Evolutionary conservation across 2,888 invertebrate genomes (phyloP), one percentile per base, ranked within the genome.

Genomic region (Amorpha juglandis): DNA sequence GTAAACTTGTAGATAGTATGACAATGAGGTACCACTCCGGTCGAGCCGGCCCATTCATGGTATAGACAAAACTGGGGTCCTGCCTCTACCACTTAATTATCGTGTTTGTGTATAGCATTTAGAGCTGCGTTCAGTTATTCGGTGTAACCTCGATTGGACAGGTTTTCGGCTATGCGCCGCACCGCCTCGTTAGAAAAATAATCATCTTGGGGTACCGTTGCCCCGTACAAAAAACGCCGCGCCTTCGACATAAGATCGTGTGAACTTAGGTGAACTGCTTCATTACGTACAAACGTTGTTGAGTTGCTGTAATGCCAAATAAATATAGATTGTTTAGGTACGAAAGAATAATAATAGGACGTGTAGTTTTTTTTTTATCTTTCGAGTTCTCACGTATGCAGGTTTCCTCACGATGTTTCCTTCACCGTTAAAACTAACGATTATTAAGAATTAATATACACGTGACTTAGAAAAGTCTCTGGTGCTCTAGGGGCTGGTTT

Each of bases 161-260:
- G 58, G 58, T 58, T 58, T 58, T 58, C 42, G 58, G 58, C 19
- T 42, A 58, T 58, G 58, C 58, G 38, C 42, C 6, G 19, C 16
- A 38, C 27, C 52, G 27, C 16, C 38, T 19, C 38, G 16, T 16
- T 42, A 16, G 38, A 16, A 16, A n/a, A n/a, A 38, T 42, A 42
- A 58, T 58, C 58, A 19, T 19, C 42, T 58, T 6, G 27, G 58
- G 55, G 58, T 58, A 38, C 58, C 58, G 58, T 42, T 58, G 58
- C 19, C 38, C 42, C 12, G 6, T 19, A 58, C 9, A 58, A 42
- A 42, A 58, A 38, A n/a, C n/a, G n/a, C n/a, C n/a, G n/a, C 38
- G 19, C 8, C 50, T 6, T 6, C 8, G 16, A 16, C 7, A 48
- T 48, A 48, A 50, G 50, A 19, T 19, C 50, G 50, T n/a, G 50